Evolutionary conservation across 2,888 invertebrate species (phyloP).

Genomic region (Liposcelis brunnea): DNA sequence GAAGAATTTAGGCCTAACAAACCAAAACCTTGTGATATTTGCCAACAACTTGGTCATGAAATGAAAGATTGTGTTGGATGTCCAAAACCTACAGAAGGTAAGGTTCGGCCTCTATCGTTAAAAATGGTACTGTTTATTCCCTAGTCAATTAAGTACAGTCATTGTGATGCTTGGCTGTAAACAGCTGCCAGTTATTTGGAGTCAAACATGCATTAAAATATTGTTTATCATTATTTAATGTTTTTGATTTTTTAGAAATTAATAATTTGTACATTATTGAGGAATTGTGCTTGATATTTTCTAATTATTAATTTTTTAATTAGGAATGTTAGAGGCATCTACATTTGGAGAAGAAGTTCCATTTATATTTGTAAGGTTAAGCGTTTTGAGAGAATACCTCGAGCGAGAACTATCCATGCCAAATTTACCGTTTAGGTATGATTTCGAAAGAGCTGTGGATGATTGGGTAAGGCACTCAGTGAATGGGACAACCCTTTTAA

Average conservation of each 20-base stretch:
- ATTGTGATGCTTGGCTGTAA: not conserved
- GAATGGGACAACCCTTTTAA: not conserved
- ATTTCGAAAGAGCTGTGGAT: slow-evolving; percentile 87
- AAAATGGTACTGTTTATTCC: not conserved
- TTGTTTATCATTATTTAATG: too few relatives aligned
- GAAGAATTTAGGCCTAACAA: slow-evolving; percentile 98
- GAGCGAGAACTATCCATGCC: slow-evolving; percentile 79
- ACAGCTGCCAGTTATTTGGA: not conserved
- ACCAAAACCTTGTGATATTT: slow-evolving; percentile 88
- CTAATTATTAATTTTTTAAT: slow-evolving; percentile 16
- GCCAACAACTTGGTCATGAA: slow-evolving; percentile 76
- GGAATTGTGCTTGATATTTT: too few relatives aligned
- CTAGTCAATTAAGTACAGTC: too few relatives aligned
- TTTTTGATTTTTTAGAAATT: too few relatives aligned
- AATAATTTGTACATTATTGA: too few relatives aligned
- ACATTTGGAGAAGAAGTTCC: slow-evolving; percentile 56
- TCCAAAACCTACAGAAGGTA: slow-evolving; percentile 4
- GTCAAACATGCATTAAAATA: too few relatives aligned
- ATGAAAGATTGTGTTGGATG: slow-evolving; percentile 79
- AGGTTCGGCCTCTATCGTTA: not conserved
- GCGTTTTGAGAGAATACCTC: slow-evolving; percentile 84
- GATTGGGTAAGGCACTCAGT: slow-evolving; percentile 71
- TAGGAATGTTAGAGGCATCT: slow-evolving; percentile 36
- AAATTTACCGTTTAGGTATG: slow-evolving; percentile 81
- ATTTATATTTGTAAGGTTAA: slow-evolving; percentile 86